phyloP scores from a whole-genome alignment of 2,113 vertebrate genomes.

The Perca fluviatilis region DNA sequence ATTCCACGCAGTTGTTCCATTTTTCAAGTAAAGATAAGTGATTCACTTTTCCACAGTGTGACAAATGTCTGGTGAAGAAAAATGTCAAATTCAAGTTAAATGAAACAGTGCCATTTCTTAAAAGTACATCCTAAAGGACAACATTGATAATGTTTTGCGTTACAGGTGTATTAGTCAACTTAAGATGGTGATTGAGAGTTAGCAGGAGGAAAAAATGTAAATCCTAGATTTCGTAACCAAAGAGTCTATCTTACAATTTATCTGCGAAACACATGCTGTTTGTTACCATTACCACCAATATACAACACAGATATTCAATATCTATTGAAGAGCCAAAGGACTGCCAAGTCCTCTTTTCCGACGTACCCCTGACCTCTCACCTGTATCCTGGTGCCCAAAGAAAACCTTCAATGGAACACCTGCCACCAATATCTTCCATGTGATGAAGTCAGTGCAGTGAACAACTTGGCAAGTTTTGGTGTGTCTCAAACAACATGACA shows the following conservation, averaged over 20 bases:
- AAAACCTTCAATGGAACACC: not conserved
- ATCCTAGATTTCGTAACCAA: not conserved
- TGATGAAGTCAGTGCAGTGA: not conserved
- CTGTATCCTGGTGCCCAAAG: not conserved
- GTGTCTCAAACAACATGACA: not conserved
- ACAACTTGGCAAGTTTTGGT: not conserved
- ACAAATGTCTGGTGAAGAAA: not conserved
- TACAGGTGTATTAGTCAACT: slow-evolving; percentile 3
- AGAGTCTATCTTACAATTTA: not conserved
- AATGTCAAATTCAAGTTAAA: slow-evolving; percentile 22
- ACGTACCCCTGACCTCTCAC: not conserved
- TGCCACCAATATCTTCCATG: not conserved
- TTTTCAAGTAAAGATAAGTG: not conserved
- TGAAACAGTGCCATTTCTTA: slow-evolving; percentile 4
- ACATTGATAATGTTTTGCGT: not conserved
- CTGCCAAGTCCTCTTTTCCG: not conserved
- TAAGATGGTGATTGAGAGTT: not conserved
- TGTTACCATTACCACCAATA: not conserved
- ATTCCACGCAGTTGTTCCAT: not conserved
- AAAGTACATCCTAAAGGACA: not conserved
- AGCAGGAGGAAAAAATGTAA: not conserved
- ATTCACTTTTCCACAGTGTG: slow-evolving; percentile 2
- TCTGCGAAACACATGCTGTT: not conserved
- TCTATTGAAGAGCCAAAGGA: not conserved
- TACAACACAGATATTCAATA: not conserved